These are phyloP conservation scores for Melanaphis sacchari DNA, from an alignment of 1,140 invertebrate genomes.

Conservation along the genomic window DNA sequence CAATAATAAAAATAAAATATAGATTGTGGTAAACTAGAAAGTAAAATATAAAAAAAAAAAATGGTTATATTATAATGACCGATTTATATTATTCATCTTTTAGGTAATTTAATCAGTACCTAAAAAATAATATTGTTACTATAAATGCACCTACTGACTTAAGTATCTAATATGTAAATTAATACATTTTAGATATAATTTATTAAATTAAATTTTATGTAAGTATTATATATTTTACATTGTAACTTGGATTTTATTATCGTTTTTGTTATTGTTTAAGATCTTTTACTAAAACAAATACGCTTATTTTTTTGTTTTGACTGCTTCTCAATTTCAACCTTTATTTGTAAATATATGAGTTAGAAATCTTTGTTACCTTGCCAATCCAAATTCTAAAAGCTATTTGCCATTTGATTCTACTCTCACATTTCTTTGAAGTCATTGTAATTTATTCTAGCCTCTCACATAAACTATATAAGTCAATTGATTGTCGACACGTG, in stretches of 20 bases:
- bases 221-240: too few relatives aligned
- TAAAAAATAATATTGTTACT: too few relatives aligned
- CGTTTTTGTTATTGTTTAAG: background rate
- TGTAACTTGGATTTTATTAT: background rate
- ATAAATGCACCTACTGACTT: too few relatives aligned
- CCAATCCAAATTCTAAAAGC: background rate
- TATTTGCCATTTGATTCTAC: background rate
- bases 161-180: too few relatives aligned
- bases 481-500: background rate
- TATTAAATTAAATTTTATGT: too few relatives aligned
- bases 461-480: background rate
- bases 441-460: background rate
- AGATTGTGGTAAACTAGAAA: too few relatives aligned
- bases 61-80: too few relatives aligned
- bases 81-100: too few relatives aligned
- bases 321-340: background rate
- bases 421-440: background rate
- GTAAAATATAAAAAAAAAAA: too few relatives aligned
- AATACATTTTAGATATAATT: too few relatives aligned
- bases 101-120: too few relatives aligned
- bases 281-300: background rate
- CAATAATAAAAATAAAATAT: too few relatives aligned
- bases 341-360: background rate
- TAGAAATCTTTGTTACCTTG: constrained; percentile 2
- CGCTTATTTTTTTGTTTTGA: background rate